A percentile compares a stretch with the other conserved stretches of the same genome.
Evolutionary conservation across 2,888 invertebrate genomes (phyloP).

Genomic region (Patella depressa): DNA sequence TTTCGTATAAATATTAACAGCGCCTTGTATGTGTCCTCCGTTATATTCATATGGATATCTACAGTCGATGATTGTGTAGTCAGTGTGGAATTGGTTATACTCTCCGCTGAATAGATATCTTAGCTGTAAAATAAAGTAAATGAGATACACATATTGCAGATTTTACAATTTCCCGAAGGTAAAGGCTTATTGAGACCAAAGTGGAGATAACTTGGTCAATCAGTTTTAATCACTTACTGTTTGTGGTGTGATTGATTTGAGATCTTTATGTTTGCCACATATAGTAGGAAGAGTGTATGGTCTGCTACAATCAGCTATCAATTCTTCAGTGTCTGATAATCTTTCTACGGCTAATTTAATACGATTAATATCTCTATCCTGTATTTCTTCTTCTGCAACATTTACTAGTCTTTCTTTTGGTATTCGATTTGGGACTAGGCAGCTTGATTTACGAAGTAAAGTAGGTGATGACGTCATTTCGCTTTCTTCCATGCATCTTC

Average conservation of each 20-base stretch:
- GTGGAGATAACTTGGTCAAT: no score
- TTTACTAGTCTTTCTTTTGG: no score
- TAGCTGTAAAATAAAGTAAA: constrained; percentile 17
- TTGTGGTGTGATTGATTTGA: background rate
- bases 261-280: constrained; percentile 11
- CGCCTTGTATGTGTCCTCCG: constrained; percentile 21
- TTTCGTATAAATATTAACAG: background rate
- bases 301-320: background rate
- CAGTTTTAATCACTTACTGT: no score
- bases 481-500: background rate
- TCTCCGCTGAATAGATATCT: constrained; percentile 79
- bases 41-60: constrained; percentile 78
- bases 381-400: background rate
- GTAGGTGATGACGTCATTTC: background rate
- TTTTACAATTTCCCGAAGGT: no score
- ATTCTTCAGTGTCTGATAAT: no score
- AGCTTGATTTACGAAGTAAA: background rate
- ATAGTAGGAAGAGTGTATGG: constrained; percentile 9
- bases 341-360: no score
- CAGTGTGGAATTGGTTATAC: constrained; percentile 70
- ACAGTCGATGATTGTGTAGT: no score
- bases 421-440: background rate
- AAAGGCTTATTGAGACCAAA: background rate
- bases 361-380: background rate
- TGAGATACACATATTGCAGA: no score